Percentiles rank a stretch among this genome's conserved stretches.
Evolutionary conservation across 2,797 vertebrate genomes (phyloP).

Genomic region (Babyrousa celebensis): DNA sequence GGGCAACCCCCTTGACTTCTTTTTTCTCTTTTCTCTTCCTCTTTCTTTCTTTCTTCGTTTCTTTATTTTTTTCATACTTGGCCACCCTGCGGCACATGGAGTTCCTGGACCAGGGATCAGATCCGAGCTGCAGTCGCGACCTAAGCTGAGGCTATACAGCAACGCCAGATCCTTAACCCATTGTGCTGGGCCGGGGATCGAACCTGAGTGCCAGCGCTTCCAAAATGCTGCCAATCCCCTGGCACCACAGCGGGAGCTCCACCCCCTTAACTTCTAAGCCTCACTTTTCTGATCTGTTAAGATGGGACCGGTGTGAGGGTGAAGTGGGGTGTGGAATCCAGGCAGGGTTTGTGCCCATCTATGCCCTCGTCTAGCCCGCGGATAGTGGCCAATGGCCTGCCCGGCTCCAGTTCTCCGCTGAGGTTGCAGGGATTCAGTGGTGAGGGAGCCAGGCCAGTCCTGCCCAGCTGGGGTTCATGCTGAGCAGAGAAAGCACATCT

Average conservation of each 20-base stretch:
- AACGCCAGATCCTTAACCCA: too few relatives aligned
- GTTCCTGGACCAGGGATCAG: too few relatives aligned
- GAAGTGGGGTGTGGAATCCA: neutral
- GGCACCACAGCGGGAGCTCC: too few relatives aligned
- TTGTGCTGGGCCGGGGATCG: too few relatives aligned
- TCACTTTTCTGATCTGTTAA: neutral
- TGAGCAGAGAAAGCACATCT: neutral
- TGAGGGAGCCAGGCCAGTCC: neutral
- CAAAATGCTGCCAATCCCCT: too few relatives aligned
- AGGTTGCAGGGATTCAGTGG: neutral
- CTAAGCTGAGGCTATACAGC: too few relatives aligned
- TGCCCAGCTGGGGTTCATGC: neutral
- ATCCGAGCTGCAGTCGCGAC: too few relatives aligned
- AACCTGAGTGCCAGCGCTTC: too few relatives aligned
- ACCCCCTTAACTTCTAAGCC: neutral
- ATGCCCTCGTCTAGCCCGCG: neutral
- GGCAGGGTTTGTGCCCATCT: neutral
- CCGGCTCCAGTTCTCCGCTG: rapidly evolving
- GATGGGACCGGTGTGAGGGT: neutral
- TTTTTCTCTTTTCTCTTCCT: too few relatives aligned
- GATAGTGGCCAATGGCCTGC: neutral
- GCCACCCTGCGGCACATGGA: too few relatives aligned
- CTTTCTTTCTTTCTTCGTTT: too few relatives aligned
- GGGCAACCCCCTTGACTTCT: neutral
- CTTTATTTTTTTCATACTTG: too few relatives aligned